Base-by-base conservation (phyloP, 2,888 invertebrate species). In the Agelastica alni region DNA sequence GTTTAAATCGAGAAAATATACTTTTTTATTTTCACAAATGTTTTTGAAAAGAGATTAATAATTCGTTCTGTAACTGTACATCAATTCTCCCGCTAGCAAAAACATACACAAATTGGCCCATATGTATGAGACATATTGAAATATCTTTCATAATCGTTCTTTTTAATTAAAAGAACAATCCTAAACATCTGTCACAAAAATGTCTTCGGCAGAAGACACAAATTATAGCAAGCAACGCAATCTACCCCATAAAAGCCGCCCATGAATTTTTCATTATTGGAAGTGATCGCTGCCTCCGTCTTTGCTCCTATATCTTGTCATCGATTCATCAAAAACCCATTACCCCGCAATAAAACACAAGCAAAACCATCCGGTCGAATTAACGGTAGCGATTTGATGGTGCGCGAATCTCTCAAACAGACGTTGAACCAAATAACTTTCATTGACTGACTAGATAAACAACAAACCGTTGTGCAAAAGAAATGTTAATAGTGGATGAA, bases 341-440 rank as follows among this genome's bases (percentile, higher is more conserved):
- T 51, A 41, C 34, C 46, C 18, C 36, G 49, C 45, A 52, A 54
- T 51, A 52, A 59, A 59, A 56, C 47, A 45, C 30, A n/a, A 46
- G 42, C 51, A 49, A 54, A 52, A 48, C 41, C 59, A 54, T 59
- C 56, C 46, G 51, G 48, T 49, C 52, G 54, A 48, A 59, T 59
- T 59, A 54, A 36, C 48, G 45, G 39, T 47, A 53, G 49, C 51
- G 53, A 59, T 59, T 56, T 51, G 55, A 56, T 53, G 53, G 53
- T 47, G 55, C 53, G 59, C 55, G 43, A 53, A 58, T 48, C 48
- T 45, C 20, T 26, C 44, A 48, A 58, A 58, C 52, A 55, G 32
- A 44, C 30, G 18, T 43, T 12, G 31, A 44, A 49, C 54, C 54
- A 49, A 54, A 54, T 54, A 44, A 54, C 49, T 34, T 43, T 42